Conservation (phyloP, 2,797 vertebrate genomes). For the Spinibarbus caldwelli region DNA sequence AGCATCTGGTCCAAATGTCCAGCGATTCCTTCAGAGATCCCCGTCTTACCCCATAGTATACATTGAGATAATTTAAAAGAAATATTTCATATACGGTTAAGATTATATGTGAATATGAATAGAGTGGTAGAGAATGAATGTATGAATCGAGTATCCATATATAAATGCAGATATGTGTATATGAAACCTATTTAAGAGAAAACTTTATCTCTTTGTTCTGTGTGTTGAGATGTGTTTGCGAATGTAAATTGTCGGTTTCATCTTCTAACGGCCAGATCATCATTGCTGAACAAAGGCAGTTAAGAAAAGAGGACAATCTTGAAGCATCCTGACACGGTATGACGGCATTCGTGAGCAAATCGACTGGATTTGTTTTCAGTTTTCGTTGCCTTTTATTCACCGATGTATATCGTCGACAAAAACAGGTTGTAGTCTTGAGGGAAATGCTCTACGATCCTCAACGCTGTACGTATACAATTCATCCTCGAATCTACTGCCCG, state of each 20-base stretch:
- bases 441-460: neutral
- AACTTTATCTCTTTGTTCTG: slow-evolving; percentile 77
- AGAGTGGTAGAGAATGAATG: slow-evolving; percentile 82
- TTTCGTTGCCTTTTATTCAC: slow-evolving; percentile 13
- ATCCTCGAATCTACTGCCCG: neutral
- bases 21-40: slow-evolving; percentile 27
- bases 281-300: neutral
- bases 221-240: slow-evolving; percentile 76
- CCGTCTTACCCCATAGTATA: slow-evolving; percentile 74
- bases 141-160: slow-evolving; percentile 82
- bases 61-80: slow-evolving; percentile 74
- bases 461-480: slow-evolving; percentile 1
- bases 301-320: slow-evolving; percentile 39
- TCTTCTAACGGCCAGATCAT: slow-evolving; percentile 18
- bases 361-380: too few relatives aligned
- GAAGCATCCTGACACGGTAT: neutral
- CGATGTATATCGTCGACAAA: neutral
- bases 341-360: slow-evolving; percentile 12
- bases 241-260: slow-evolving; percentile 53
- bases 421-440: neutral
- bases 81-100: slow-evolving; percentile 74
- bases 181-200: slow-evolving; percentile 76
- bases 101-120: slow-evolving; percentile 85
- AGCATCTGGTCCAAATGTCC: slow-evolving; percentile 56
- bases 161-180: slow-evolving; percentile 75